phyloP scores from a whole-genome alignment of 1,140 invertebrate genomes.

The Whitmania pigra region DNA sequence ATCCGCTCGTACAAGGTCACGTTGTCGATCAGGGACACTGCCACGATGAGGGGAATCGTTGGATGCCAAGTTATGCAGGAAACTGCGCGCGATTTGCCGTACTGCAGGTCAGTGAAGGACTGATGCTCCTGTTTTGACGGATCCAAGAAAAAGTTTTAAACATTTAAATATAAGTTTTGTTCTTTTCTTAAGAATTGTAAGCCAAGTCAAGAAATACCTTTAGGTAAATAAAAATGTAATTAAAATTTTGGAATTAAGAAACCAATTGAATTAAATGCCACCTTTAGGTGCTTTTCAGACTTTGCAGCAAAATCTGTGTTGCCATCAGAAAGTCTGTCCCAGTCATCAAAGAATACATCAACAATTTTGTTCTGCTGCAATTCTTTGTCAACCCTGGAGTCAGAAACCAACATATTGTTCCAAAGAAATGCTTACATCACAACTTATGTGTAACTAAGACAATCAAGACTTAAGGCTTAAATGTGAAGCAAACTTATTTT shows the following conservation, averaged over 20 bases:
- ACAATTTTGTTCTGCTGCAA: conserved; percentile 44
- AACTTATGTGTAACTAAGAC: too few species aligned
- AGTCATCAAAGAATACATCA: conserved; percentile 42
- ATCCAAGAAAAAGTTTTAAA: too few species aligned
- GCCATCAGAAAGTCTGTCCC: conserved; percentile 36
- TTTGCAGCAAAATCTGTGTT: conserved; percentile 39
- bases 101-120: conserved; percentile 44
- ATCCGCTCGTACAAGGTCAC: conserved; percentile 43
- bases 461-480: too few species aligned
- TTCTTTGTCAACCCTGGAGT: conserved; percentile 35
- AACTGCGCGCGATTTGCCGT: conserved; percentile 43
- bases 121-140: conserved; percentile 39
- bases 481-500: too few species aligned
- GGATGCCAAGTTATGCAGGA: conserved; percentile 46
- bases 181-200: too few species aligned
- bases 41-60: conserved; percentile 41
- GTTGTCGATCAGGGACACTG: conserved; percentile 40
- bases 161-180: too few species aligned
- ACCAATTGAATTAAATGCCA: conserved; percentile 18
- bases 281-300: conserved; percentile 43
- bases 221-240: background rate
- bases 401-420: too few species aligned
- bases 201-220: too few species aligned
- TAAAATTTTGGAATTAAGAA: background rate
- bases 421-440: too few species aligned